A percentile compares a stretch with the other conserved stretches of the same genome.
Conservation (phyloP, 2,113 vertebrate genomes). For the Callospermophilus lateralis region DNA sequence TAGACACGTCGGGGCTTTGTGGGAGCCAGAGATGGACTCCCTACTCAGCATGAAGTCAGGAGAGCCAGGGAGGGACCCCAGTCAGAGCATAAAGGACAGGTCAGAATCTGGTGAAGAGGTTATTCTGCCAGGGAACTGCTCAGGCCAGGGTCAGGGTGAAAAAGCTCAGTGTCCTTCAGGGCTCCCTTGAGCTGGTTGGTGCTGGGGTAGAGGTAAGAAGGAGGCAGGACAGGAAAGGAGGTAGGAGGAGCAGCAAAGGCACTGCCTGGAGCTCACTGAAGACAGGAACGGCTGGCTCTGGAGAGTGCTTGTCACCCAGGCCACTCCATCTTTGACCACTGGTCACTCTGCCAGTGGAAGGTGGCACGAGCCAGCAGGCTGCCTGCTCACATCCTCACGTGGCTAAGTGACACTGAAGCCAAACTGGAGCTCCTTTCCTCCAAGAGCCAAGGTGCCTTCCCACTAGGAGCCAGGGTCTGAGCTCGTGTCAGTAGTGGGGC, state of each 20-base stretch:
- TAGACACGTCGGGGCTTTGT: fast-evolving
- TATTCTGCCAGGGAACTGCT: background rate
- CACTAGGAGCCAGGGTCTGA: too few species aligned
- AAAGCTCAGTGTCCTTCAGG: too few species aligned
- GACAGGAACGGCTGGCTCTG: background rate
- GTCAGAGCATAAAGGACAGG: background rate
- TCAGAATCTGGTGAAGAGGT: background rate
- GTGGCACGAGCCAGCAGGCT: too few species aligned
- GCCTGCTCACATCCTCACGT: background rate
- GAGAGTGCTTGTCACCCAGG: too few species aligned
- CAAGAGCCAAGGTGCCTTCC: background rate
- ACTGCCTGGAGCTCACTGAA: background rate
- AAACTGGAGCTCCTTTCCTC: background rate
- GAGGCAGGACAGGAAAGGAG: background rate
- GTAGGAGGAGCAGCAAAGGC: background rate
- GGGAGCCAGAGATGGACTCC: background rate
- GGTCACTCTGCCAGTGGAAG: too few species aligned
- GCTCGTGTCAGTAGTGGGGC: fast-evolving
- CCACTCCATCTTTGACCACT: too few species aligned
- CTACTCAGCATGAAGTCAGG: background rate
- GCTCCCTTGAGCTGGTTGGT: background rate
- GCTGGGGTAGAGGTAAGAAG: background rate
- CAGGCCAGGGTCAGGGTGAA: fast-evolving
- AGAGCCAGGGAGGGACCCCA: background rate
- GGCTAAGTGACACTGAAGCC: background rate